These are phyloP conservation scores for Cynoglossus semilaevis DNA, from an alignment of 2,113 vertebrate genomes.

Conservation along the genomic window DNA sequence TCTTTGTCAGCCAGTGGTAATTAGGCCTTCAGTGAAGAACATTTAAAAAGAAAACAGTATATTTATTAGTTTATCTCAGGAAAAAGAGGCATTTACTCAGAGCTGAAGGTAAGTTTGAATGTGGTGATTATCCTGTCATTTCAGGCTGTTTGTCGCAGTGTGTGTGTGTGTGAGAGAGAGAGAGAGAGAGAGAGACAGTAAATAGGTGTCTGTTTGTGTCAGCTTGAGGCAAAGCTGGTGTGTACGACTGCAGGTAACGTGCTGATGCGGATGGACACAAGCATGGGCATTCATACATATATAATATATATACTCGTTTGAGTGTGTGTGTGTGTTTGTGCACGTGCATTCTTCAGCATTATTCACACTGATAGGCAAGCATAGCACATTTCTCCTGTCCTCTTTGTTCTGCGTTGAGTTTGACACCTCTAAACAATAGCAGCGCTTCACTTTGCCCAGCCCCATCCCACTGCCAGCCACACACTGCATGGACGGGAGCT, in stretches of 20 bases:
- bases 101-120: slow-evolving; percentile 81
- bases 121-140: slow-evolving; percentile 83
- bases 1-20: slow-evolving; percentile 77
- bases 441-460: slow-evolving; percentile 65
- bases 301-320: slow-evolving; percentile 8
- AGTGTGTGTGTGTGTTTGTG: slow-evolving; percentile 8
- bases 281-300: slow-evolving; percentile 40
- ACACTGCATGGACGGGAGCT: slow-evolving; percentile 67
- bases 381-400: slow-evolving; percentile 69
- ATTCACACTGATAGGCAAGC: slow-evolving; percentile 62
- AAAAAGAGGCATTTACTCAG: slow-evolving; percentile 68
- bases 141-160: slow-evolving; percentile 52
- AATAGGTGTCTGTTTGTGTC: slow-evolving; percentile 18
- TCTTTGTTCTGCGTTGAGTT: slow-evolving; percentile 77
- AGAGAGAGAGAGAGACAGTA: slow-evolving; percentile 11
- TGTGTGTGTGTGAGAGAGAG: slow-evolving; percentile 22
- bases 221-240: slow-evolving; percentile 12
- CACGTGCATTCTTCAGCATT: slow-evolving; percentile 30
- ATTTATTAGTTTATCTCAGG: slow-evolving; percentile 80
- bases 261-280: slow-evolving; percentile 23
- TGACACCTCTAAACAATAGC: slow-evolving; percentile 80
- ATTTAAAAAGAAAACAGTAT: slow-evolving; percentile 79
- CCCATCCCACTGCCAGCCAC: slow-evolving; percentile 65
- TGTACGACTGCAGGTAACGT: slow-evolving; percentile 36
- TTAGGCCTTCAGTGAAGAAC: slow-evolving; percentile 70